phyloP scores from a whole-genome alignment of 1,140 invertebrate genomes.

The Leptinotarsa undecemlineata region DNA sequence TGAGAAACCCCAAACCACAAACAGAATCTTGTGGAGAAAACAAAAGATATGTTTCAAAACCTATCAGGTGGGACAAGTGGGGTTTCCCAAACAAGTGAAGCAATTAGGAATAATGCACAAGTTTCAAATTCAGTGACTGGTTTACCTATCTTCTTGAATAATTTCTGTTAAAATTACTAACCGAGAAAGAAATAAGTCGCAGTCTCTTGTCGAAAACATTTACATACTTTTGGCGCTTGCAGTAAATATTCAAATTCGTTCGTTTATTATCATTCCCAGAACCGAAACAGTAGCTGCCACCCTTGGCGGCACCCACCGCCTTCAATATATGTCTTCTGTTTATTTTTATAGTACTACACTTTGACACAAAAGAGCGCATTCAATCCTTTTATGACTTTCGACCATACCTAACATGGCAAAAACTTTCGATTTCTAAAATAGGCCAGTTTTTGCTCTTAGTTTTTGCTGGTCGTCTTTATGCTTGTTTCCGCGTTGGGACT shows the following conservation, averaged over 20 bases:
- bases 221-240: neutral
- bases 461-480: constrained; percentile 13
- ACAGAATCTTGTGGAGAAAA: too few relatives aligned
- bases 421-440: constrained; percentile 25
- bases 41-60: too few relatives aligned
- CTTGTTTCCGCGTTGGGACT: constrained; percentile 2
- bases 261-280: constrained; percentile 22
- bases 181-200: too few relatives aligned
- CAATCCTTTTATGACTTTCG: constrained; percentile 18
- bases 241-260: constrained; percentile 11
- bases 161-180: too few relatives aligned
- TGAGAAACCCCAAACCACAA: too few relatives aligned
- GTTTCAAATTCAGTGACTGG: too few relatives aligned
- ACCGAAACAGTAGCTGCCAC: constrained; percentile 18
- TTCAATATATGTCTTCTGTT: neutral
- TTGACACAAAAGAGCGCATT: constrained; percentile 7
- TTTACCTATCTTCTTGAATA: too few relatives aligned
- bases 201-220: too few relatives aligned
- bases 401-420: constrained; percentile 19
- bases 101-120: too few relatives aligned
- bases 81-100: too few relatives aligned
- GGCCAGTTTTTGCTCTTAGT: constrained; percentile 14
- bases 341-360: constrained; percentile 19
- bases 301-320: neutral
- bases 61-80: too few relatives aligned